phyloP scores from a whole-genome alignment of 2,888 invertebrate species.

The Hesperia comma region DNA sequence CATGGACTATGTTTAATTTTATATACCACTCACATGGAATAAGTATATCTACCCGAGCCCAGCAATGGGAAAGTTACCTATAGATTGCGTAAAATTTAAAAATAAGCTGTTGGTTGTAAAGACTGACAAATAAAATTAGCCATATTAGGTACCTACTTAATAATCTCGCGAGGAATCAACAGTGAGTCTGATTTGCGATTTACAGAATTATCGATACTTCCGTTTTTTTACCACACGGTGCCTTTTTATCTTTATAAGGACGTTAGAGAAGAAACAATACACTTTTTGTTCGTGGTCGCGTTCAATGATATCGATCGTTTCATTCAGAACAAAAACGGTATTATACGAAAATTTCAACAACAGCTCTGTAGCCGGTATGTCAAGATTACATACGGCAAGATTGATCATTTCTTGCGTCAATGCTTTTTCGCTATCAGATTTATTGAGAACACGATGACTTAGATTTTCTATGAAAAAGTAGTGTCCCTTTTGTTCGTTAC shows the following conservation, averaged over 20 bases:
- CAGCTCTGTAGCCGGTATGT: background rate
- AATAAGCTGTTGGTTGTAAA: no score
- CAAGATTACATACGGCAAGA: background rate
- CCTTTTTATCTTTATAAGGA: conserved; percentile 40
- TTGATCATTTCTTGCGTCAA: background rate
- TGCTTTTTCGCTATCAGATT: conserved; percentile 2
- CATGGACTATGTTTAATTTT: no score
- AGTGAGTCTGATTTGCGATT: background rate
- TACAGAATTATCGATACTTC: conserved; percentile 4
- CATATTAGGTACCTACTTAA: no score
- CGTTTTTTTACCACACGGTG: conserved; percentile 42
- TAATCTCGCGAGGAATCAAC: no score
- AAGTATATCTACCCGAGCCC: no score
- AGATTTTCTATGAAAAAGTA: background rate
- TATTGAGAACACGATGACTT: background rate
- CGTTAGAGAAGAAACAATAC: conserved; percentile 4
- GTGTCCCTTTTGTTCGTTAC: conserved; percentile 2
- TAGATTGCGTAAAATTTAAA: no score
- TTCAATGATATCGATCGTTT: background rate
- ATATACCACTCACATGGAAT: no score
- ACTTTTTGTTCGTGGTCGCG: background rate
- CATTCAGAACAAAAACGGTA: background rate
- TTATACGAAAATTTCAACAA: background rate
- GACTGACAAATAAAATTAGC: no score
- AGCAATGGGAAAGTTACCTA: no score